phyloP scores from a whole-genome alignment of 1,140 invertebrate species.

The Plodia interpunctella region DNA sequence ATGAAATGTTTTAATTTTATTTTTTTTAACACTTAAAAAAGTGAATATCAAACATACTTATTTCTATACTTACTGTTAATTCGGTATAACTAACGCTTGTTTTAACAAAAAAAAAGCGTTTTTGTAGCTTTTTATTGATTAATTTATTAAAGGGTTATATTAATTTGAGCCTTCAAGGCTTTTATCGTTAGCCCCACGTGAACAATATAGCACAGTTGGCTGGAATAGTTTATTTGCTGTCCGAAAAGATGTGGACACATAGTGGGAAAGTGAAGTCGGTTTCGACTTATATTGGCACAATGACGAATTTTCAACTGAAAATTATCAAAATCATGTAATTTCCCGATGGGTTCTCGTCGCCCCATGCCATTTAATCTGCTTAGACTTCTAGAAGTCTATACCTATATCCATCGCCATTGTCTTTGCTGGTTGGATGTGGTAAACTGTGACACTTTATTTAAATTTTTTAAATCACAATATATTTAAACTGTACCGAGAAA shows the following conservation, averaged over 20 bases:
- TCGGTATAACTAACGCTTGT: no score
- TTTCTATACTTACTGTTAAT: slow-evolving; percentile 43
- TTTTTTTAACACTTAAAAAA: slow-evolving; percentile 2
- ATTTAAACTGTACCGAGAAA: no score
- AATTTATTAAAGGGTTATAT: slow-evolving; percentile 11
- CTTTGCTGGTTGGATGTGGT: slow-evolving; percentile 33
- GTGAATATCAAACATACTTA: slow-evolving; percentile 23
- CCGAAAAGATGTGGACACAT: slow-evolving; percentile 39
- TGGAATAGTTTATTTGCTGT: slow-evolving; percentile 46
- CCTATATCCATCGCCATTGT: slow-evolving; percentile 48
- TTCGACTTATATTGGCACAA: slow-evolving; percentile 29
- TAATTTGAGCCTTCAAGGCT: slow-evolving; percentile 30
- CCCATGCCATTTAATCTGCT: slow-evolving; percentile 45
- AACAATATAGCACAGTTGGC: slow-evolving; percentile 18
- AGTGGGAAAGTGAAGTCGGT: slow-evolving; percentile 43
- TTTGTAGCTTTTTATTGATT: slow-evolving; percentile 24
- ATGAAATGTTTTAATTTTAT: neutral
- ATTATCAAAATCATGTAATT: slow-evolving; percentile 36
- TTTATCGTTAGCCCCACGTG: slow-evolving; percentile 48
- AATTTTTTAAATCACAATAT: no score
- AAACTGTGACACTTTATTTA: neutral
- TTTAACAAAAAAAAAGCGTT: slow-evolving; percentile 44
- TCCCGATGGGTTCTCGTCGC: slow-evolving; percentile 47
- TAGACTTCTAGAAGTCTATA: slow-evolving; percentile 62
- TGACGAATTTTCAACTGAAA: slow-evolving; percentile 10